Evolutionary conservation across 2,888 invertebrate genomes (phyloP).

Genomic region (Altica lythri): DNA sequence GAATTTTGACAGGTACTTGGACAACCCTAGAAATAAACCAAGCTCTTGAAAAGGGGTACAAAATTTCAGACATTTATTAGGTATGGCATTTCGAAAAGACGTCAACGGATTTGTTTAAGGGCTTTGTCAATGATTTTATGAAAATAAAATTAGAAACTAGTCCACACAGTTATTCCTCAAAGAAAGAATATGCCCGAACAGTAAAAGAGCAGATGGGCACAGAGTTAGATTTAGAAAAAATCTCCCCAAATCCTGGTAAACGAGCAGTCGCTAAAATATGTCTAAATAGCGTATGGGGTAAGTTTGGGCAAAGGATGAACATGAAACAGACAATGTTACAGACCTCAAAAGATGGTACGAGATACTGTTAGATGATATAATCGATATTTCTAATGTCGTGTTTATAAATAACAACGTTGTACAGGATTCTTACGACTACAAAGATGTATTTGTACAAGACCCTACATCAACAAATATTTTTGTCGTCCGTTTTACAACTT

Average conservation of each 20-base stretch:
- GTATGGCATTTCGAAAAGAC: constrained; percentile 30
- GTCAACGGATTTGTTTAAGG: constrained; percentile 16
- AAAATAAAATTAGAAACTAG: constrained; percentile 25
- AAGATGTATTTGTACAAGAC: constrained; percentile 34
- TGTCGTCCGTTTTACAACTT: constrained; percentile 32
- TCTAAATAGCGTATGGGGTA: constrained; percentile 40
- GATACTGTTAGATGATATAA: no score
- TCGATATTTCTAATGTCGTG: constrained; percentile 23
- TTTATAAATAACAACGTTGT: constrained; percentile 29
- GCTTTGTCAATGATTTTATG: constrained; percentile 34
- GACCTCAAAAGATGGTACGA: no score
- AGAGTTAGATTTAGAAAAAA: constrained; percentile 32
- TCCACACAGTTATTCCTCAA: constrained; percentile 25
- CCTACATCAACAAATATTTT: constrained; percentile 31
- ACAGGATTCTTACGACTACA: constrained; percentile 28
- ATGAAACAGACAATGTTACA: constrained; percentile 17
- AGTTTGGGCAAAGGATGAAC: constrained; percentile 35
- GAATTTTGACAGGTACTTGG: constrained; percentile 26
- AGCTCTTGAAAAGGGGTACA: constrained; percentile 37
- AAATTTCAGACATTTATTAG: constrained; percentile 32
- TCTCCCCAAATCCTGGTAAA: constrained; percentile 35
- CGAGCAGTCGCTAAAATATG: constrained; percentile 38
- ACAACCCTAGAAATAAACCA: constrained; percentile 21
- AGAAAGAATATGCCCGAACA: constrained; percentile 18
- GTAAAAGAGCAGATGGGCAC: constrained; percentile 35